phyloP scores from a whole-genome alignment of 2,113 vertebrate species.

The Bothrops jararaca region DNA sequence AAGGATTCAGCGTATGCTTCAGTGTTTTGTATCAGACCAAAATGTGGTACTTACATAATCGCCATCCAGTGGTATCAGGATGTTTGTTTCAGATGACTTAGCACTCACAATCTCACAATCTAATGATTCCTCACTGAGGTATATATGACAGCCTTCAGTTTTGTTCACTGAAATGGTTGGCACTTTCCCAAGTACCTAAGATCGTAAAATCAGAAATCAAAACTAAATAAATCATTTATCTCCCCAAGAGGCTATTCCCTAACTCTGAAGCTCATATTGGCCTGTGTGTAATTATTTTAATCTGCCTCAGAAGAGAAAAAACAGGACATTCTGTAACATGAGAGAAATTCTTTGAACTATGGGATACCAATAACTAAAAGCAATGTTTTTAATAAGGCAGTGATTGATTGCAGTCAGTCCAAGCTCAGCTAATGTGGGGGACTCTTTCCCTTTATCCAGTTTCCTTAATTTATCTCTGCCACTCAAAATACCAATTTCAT shows the following conservation, averaged over 20 bases:
- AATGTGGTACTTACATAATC: conserved; percentile 86
- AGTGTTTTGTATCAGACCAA: conserved; percentile 18
- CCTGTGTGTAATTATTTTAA: background rate
- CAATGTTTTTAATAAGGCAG: background rate
- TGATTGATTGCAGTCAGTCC: background rate
- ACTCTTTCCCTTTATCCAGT: background rate
- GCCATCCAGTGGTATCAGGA: conserved; percentile 85
- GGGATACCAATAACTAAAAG: background rate
- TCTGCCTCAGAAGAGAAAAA: background rate
- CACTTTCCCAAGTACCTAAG: conserved; percentile 90
- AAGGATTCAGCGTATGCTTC: background rate
- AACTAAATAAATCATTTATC: conserved; percentile 4
- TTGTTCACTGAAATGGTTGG: conserved; percentile 98
- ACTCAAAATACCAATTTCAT: background rate
- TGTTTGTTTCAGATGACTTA: conserved; percentile 97
- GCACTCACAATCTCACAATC: conserved; percentile 93
- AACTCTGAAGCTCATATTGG: background rate
- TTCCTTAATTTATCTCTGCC: background rate
- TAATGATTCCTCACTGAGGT: conserved; percentile 87
- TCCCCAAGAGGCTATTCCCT: background rate
- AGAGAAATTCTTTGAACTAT: background rate
- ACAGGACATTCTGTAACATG: background rate
- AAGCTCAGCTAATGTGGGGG: background rate
- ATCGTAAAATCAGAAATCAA: conserved; percentile 18
- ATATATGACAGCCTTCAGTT: conserved; percentile 96